Evolutionary conservation across 1,140 invertebrate species (phyloP).

Genomic region (Oedothorax gibbosus): DNA sequence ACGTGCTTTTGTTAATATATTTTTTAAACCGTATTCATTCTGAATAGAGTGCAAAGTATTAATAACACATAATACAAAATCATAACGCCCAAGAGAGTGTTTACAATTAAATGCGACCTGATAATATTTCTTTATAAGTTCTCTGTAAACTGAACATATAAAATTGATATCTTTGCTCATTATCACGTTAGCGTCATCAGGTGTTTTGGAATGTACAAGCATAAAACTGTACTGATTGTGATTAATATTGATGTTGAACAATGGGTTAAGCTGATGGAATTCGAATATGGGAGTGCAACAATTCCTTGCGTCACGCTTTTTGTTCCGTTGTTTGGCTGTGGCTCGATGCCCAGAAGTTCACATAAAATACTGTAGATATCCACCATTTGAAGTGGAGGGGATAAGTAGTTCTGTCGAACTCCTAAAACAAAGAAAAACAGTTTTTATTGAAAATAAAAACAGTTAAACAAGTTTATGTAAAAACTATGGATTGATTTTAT

Average conservation of each 20-base stretch:
- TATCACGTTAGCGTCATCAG: constrained; percentile 3
- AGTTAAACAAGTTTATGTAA: background rate
- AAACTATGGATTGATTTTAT: background rate
- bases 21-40: too few species aligned
- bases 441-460: background rate
- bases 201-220: background rate
- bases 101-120: background rate
- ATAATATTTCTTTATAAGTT: background rate
- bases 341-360: constrained; percentile 56
- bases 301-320: constrained; percentile 19
- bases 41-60: too few species aligned
- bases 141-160: background rate
- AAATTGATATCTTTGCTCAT: background rate
- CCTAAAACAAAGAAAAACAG: constrained; percentile 10
- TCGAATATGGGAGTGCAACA: background rate
- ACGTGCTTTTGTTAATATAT: too few species aligned
- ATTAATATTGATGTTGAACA: background rate
- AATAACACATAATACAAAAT: too few species aligned
- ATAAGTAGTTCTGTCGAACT: constrained; percentile 42
- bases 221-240: background rate
- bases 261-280: background rate
- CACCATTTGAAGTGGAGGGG: constrained; percentile 60
- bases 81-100: background rate
- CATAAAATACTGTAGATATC: constrained; percentile 63
- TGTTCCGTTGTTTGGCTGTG: constrained; percentile 62